Evolutionary conservation across 2,113 vertebrate genomes (phyloP), one percentile per base, ranked within the genome.

Genomic region (Corythaeola cristata): DNA sequence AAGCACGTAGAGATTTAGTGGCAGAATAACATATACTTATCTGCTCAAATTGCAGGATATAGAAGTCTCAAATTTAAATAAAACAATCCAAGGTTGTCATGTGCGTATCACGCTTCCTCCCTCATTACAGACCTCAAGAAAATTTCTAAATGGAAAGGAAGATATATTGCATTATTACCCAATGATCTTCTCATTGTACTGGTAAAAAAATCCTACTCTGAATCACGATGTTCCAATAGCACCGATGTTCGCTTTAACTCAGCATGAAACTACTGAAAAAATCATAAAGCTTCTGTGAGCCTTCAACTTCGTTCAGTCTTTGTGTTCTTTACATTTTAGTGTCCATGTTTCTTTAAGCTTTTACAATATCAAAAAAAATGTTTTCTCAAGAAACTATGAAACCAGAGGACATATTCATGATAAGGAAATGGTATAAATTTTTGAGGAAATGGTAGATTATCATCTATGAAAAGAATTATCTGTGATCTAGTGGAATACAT

Each of bases 31-130:
- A 35, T 22, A 26, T 9, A 19, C 7, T 37, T 78, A 39, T 10
- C 20, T 67, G 4, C 78, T 78, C 58, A 67, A 84, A 68, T 13
- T 64, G 15, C 24, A 35, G 28, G 9, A 81, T 11, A 39, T 11
- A 74, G 32, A 93, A 82, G 18, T 16, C 27, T 91, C 21, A 58
- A 30, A 35, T 7, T 41, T 55, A 45, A 93, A 72, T 45, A 63
- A 64, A 69, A 47, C 1, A 35, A 20, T 33, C 8, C 7, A 35
- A 15, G 10, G 23, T 62, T 11, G 2, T 49, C 15, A 30, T 35
- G 13, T 35, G 2, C 0, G 1, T 66, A 39, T 49, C 1, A 1
- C 62, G 33, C 9, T 88, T 6, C n/a, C 13, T 91, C 9, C 24
- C 20, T 62, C 30, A 60, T 89, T 77, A 35, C 27, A 49, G 33